phyloP scores from a whole-genome alignment of 2,113 vertebrate species.

The Acanthisitta chloris region DNA sequence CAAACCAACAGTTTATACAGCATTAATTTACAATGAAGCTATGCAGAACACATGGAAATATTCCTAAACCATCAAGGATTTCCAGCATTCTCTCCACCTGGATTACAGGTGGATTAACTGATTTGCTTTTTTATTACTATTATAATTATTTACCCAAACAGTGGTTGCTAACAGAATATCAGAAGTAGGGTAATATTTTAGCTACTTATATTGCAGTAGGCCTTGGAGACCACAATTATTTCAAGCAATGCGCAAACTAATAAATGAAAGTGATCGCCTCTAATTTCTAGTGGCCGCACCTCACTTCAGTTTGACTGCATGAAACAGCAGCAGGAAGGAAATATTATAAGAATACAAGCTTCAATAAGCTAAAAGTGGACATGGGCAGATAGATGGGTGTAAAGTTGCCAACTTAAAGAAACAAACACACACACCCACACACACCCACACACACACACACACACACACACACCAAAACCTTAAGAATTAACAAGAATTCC shows the following conservation, averaged over 20 bases:
- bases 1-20: neutral
- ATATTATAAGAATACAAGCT: neutral
- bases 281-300: neutral
- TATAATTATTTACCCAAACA: neutral
- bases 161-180: neutral
- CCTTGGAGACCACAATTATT: neutral
- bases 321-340: neutral
- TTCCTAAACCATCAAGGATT: neutral
- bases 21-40: neutral
- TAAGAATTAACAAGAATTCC: neutral
- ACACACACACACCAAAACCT: neutral
- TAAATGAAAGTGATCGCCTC: neutral
- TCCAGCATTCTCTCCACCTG: neutral
- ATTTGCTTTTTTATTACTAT: neutral
- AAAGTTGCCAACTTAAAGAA: neutral
- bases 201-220: neutral
- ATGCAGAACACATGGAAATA: neutral
- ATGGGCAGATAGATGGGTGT: neutral
- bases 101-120: neutral
- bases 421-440: no score
- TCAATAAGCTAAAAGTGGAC: neutral
- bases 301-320: neutral
- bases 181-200: neutral
- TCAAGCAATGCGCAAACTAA: neutral
- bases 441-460: neutral